Conservation (phyloP, 2,113 vertebrate species). For the Passer domesticus region DNA sequence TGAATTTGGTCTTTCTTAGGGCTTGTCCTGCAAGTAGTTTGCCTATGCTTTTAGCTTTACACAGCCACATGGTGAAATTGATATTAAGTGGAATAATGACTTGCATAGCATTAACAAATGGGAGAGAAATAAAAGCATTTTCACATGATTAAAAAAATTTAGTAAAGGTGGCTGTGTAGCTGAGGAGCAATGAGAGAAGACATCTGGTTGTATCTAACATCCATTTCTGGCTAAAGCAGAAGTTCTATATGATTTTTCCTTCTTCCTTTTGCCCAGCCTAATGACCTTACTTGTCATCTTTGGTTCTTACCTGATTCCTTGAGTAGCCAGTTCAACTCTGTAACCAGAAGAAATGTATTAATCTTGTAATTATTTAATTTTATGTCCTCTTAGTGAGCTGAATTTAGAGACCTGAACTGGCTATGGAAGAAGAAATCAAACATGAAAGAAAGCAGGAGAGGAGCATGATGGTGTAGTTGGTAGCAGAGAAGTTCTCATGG, state of each 20-base stretch:
- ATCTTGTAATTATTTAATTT: background rate
- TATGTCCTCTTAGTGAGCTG: background rate
- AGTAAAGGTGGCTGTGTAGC: background rate
- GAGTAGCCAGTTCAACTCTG: background rate
- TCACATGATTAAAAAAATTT: background rate
- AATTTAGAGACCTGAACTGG: background rate
- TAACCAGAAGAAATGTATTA: background rate
- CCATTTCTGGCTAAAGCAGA: background rate
- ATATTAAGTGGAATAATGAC: background rate
- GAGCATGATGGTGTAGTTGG: background rate
- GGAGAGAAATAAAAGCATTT: background rate
- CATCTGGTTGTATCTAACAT: background rate
- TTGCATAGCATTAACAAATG: background rate
- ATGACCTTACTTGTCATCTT: background rate
- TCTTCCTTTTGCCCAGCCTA: background rate
- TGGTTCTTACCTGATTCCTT: background rate
- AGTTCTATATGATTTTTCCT: background rate
- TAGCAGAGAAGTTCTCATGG: background rate
- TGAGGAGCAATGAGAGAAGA: background rate
- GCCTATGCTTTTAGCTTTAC: background rate
- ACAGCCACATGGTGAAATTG: background rate
- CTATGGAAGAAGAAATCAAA: background rate
- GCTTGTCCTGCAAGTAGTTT: background rate
- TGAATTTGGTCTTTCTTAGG: background rate
- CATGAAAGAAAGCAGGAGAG: background rate